A percentile compares a stretch with the other conserved stretches of the same genome.
Conservation (phyloP, 2,888 invertebrate genomes). For the Drosophila histrio region DNA sequence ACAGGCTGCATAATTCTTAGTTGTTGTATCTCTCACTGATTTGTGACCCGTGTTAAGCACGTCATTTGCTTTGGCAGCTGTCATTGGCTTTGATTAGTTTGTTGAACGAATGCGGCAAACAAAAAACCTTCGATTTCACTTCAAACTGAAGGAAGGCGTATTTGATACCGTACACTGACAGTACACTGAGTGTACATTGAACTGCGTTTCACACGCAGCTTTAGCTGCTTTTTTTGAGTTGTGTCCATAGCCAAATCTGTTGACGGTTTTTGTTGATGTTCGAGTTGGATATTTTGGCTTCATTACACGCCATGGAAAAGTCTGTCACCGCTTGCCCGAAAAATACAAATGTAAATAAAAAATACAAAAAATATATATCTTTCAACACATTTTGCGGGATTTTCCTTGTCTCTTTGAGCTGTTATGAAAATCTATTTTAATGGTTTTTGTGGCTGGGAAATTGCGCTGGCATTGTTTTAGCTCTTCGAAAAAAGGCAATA, state of each 20-base stretch:
- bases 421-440: constrained; percentile 58
- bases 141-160: constrained; percentile 44
- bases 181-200: constrained; percentile 52
- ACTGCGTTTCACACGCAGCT: constrained; percentile 70
- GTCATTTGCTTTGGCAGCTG: constrained; percentile 65
- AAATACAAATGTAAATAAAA: constrained; percentile 8
- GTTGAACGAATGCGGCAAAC: constrained; percentile 46
- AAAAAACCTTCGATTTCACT: constrained; percentile 69
- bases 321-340: constrained; percentile 45
- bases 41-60: constrained; percentile 47
- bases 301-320: constrained; percentile 53
- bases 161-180: constrained; percentile 5
- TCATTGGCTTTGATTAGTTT: constrained; percentile 73
- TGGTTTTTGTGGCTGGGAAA: constrained; percentile 58
- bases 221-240: constrained; percentile 15
- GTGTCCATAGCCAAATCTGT: constrained; percentile 34
- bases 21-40: constrained; percentile 15
- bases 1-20: constrained; percentile 1
- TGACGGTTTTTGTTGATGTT: constrained; percentile 32
- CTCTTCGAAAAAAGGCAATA: constrained; percentile 35
- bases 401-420: constrained; percentile 23
- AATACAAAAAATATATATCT: constrained; percentile 17
- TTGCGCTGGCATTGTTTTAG: constrained; percentile 62
- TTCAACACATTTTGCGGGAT: constrained; percentile 44
- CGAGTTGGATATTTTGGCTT: constrained; percentile 43